A percentile compares a stretch with the other conserved stretches of the same genome.
Conservation (phyloP, 2,888 invertebrate genomes). For the Tridacna crocea region DNA sequence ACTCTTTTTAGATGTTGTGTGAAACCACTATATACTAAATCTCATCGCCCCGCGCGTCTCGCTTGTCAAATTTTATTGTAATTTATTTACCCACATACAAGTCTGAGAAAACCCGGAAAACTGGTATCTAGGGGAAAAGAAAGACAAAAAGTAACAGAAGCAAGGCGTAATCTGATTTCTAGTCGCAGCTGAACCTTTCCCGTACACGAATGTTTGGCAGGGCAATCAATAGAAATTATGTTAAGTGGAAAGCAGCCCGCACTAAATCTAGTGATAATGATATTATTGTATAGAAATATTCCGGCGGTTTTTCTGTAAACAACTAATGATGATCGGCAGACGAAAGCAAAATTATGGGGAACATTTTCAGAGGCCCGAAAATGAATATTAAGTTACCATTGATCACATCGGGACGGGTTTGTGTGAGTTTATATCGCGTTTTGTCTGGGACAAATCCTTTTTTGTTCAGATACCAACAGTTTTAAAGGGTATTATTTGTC, state of each 20-base stretch:
- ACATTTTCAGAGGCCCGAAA: slow-evolving; percentile 10
- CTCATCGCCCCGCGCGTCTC: too few relatives aligned
- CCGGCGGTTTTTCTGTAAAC: slow-evolving; percentile 22
- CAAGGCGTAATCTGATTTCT: neutral
- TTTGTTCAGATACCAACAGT: too few relatives aligned
- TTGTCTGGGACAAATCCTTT: too few relatives aligned
- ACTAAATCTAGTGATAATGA: slow-evolving; percentile 53
- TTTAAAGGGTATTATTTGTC: too few relatives aligned
- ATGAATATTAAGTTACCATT: slow-evolving; percentile 42
- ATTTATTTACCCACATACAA: neutral
- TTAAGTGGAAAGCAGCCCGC: slow-evolving; percentile 35
- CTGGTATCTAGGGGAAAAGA: neutral
- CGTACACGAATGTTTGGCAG: slow-evolving; percentile 1
- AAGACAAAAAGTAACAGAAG: slow-evolving; percentile 1
- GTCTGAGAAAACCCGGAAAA: neutral
- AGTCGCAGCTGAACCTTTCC: neutral
- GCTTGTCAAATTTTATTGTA: neutral
- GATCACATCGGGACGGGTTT: slow-evolving; percentile 26
- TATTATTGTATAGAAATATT: slow-evolving; percentile 43
- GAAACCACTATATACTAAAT: too few relatives aligned
- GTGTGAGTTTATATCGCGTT: too few relatives aligned
- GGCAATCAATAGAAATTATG: slow-evolving; percentile 32
- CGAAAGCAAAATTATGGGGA: slow-evolving; percentile 2
- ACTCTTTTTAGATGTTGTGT: too few relatives aligned
- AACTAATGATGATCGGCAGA: slow-evolving; percentile 23